Evolutionary conservation across 1,140 invertebrate genomes (phyloP), one percentile per base, ranked within the genome.

Genomic region (Sogatella furcifera): DNA sequence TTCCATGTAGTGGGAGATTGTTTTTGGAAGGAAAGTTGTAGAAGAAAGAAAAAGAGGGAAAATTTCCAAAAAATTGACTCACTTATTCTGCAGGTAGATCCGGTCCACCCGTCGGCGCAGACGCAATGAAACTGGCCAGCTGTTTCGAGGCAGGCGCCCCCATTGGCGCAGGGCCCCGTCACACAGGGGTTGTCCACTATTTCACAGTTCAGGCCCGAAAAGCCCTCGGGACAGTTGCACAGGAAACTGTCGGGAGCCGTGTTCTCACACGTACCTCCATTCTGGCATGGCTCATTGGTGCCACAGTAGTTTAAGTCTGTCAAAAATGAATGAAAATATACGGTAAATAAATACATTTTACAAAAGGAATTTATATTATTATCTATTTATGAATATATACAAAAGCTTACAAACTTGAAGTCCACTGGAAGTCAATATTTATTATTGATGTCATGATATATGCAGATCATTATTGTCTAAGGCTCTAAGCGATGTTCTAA

Each of bases 241-340:
- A 88, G 81, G 76, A 95, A 97, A 65, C 89, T 85, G 72, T 95
- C 92, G 9, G 92, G 89, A 22, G 87, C 90, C 1, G 92, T 95
- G 76, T 97, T 97, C 73, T 90, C 88, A 76, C 95, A 98, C 24
- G 92, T 94, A 43, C 92, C 95, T 55, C 92, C 92, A 76, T 98
- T 95, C 67, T 86, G 84, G 76, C 95, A 98, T 1, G 94, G 94
- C 72, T 92, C 89, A 76, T 97, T 91, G 55, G 95, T 96, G 46
- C 95, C 95, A 75, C 95, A 98, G 76, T 94, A 97, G 77, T 98
- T 97, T 66, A 98, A 81, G 80, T 98, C 95, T 85, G 75, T 28
- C 24, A 28, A 28, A 28, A 2, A 61, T 28, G 24, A 28, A 28
- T 28, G 24, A 28, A 6, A 28, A 28, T 28, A 28, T 28, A n/a